phyloP scores from a whole-genome alignment of 2,113 vertebrate species.

The Prionailurus viverrinus region DNA sequence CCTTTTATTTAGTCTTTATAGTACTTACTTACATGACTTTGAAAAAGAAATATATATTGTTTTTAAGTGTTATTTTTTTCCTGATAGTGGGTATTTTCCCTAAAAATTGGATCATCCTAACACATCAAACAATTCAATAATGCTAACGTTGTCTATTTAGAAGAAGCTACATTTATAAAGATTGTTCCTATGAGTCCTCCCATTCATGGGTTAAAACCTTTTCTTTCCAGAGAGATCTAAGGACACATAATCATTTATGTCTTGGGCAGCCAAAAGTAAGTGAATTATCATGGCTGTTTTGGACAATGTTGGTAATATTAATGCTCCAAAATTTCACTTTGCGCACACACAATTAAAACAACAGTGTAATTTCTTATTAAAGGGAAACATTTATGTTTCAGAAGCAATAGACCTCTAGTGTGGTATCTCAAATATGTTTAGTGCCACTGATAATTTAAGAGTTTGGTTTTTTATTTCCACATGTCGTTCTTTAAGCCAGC shows the following conservation, averaged over 20 bases:
- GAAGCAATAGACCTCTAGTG: slow-evolving; percentile 5
- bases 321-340: not conserved
- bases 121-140: not conserved
- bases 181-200: not conserved
- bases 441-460: slow-evolving; percentile 64
- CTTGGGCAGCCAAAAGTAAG: not conserved
- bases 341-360: not conserved
- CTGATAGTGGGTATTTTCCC: not conserved
- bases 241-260: not conserved
- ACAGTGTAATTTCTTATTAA: slow-evolving; percentile 47
- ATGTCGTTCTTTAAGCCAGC: slow-evolving; percentile 42
- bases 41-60: not conserved
- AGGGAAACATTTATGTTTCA: slow-evolving; percentile 55
- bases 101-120: not conserved
- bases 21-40: not conserved
- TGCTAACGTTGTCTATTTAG: not conserved
- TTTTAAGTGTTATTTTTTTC: not conserved
- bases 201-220: not conserved
- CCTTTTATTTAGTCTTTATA: not conserved
- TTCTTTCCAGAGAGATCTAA: not conserved
- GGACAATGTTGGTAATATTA: not conserved
- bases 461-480: slow-evolving; percentile 64
- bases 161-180: not conserved
- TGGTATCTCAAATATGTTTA: slow-evolving; percentile 32
- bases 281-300: not conserved